Evolutionary conservation across 2,113 vertebrate genomes (phyloP), one percentile per base, ranked within the genome.

Genomic region (Malurus alboscapulatus): DNA sequence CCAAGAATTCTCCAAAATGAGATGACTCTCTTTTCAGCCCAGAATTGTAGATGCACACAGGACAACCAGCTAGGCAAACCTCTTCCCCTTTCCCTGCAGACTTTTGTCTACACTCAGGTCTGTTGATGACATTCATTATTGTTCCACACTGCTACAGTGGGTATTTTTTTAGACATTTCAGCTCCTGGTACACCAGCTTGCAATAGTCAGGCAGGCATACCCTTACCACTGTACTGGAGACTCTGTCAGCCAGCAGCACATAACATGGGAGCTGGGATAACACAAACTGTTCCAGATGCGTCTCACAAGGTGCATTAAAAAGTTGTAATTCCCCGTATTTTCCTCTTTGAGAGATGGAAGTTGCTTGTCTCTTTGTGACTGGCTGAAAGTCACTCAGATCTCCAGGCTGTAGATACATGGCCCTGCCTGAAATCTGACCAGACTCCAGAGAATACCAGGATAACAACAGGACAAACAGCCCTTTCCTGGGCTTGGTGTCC

Each of bases 161-260:
- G 12, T 66, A n/a, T 24, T 27, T 87, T 74, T 74, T 40, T 30
- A 66, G 36, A 40, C 15, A 17, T 19, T 67, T 62, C 25, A 36
- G 38, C 8, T 44, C n/a, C 34, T 17, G 9, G 30, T 81, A 44
- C 8, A 40, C 12, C 22, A 59, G 13, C 5, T 68, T 44, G 17
- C 11, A 17, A 17, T 11, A 68, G 3, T 40, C 32, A 26, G 57
- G 16, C 27, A 66, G 53, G 48, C 15, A 15, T 38, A 17, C 9
- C 44, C 40, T 68, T 73, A 16, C 15, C 3, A 3, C 47, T 32
- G 17, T 47, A 42, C 30, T 73, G 59, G 10, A 59, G 45, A 25
- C 17, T 63, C 26, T 54, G n/a, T 30, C 47, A 38, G 15, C 57
- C 2, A 2, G 20, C 24, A 71, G 18, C 2, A 7, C 0, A 2